Evolutionary conservation across 2,797 vertebrate genomes (phyloP), one percentile per base, ranked within the genome.

Genomic region (Sciaenops ocellatus): DNA sequence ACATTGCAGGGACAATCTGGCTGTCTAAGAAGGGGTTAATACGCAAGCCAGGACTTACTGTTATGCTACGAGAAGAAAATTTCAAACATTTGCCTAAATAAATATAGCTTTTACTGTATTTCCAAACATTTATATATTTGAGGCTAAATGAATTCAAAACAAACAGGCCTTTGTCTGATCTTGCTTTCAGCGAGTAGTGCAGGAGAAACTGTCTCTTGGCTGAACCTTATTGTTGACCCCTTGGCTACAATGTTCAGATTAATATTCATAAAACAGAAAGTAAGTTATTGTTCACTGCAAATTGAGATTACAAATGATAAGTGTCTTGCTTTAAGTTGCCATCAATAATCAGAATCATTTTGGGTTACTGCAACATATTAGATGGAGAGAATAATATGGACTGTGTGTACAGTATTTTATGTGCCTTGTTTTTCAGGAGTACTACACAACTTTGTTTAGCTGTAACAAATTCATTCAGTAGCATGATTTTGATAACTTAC

Each of bases 361-460:
- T 28, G 22, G 2, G 17, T 73, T 52, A 26, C 34, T 64, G 34
- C 42, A 56, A 8, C 1, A 6, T 51, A 68, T 64, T 20, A 44
- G 46, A 70, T 56, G 1, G 28, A 64, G 46, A 73, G 42, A 72
- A 44, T 28, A 52, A 28, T 65, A 20, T 2, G n/a, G 61, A 18
- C 51, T 76, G 52, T 66, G 56, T 64, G 22, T 57, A 57, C 51
- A 74, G 20, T 47, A 60, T 48, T 70, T 60, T 71, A 66, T 74
- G 75, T 77, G 64, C n/a, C 24, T 62, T 69, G 57, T 71, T 82
- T 73, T 75, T 80, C 78, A 80, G 70, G 51, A 76, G 73, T 22
- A n/a, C 30, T 20, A n/a, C 42, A 68, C 50, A 79, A 66, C 59
- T 38, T 64, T 70, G 66, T 54, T 80, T 44, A 24, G 55, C 64